Conservation (phyloP, 2,888 invertebrate genomes). For the Dioctria linearis region DNA sequence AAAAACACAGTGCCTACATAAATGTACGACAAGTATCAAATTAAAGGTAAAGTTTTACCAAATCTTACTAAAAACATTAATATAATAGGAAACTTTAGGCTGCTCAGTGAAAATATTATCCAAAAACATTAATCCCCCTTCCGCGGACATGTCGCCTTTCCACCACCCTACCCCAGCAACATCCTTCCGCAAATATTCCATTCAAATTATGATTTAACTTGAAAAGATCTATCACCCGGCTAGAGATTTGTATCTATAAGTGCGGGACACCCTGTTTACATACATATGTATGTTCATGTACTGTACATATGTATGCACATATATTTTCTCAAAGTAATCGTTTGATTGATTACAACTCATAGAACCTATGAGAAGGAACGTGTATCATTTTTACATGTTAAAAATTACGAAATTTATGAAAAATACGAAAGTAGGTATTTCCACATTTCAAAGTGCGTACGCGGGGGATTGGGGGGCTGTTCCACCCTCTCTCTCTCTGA, state of each 20-base stretch:
- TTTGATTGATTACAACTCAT: slow-evolving; percentile 1
- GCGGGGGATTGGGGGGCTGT: background rate
- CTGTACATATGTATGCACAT: no score
- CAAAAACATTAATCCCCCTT: no score
- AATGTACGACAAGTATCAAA: no score
- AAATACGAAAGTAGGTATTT: background rate
- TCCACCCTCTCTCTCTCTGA: background rate
- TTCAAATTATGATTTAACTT: background rate
- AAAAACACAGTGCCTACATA: no score
- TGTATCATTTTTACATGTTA: background rate
- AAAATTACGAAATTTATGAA: background rate
- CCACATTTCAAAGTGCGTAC: background rate
- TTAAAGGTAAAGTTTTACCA: no score
- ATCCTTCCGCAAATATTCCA: background rate
- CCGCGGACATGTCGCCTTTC: no score
- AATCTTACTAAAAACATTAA: no score
- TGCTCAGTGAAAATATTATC: no score
- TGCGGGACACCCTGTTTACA: background rate
- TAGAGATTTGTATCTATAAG: background rate
- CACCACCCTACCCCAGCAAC: background rate
- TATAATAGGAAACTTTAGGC: no score
- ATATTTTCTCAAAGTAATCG: background rate
- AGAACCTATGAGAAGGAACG: background rate
- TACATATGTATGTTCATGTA: no score
- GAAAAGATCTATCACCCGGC: background rate